These are phyloP conservation scores for Tachysurus fulvidraco DNA, from an alignment of 2,113 vertebrate genomes.

Conservation along the genomic window DNA sequence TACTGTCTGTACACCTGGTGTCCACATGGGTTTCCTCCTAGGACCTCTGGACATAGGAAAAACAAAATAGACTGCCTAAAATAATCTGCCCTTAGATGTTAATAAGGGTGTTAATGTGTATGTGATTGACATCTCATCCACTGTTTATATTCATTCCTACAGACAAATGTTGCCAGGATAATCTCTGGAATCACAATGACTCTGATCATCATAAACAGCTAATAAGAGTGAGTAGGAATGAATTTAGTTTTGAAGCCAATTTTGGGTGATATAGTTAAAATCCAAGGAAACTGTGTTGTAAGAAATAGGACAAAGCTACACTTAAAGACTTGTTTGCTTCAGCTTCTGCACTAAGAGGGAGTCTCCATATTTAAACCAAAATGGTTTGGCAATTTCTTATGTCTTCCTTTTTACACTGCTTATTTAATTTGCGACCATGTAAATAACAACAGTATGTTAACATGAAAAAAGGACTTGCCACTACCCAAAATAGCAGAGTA, in stretches of 20 bases:
- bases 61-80: neutral
- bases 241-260: too few relatives aligned
- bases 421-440: neutral
- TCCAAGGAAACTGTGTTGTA: neutral
- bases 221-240: too few relatives aligned
- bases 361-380: neutral
- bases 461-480: neutral
- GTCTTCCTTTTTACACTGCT: neutral
- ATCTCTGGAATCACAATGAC: too few relatives aligned
- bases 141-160: too few relatives aligned
- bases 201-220: too few relatives aligned
- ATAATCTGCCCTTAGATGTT: neutral
- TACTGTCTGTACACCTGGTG: too few relatives aligned
- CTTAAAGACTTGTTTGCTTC: neutral
- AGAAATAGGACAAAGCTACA: neutral
- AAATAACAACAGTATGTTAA: neutral
- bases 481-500: neutral
- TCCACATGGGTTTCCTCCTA: too few relatives aligned
- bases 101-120: neutral
- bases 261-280: neutral
- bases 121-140: neutral
- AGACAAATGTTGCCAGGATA: too few relatives aligned
- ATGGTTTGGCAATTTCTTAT: neutral
- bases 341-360: neutral
- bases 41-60: too few relatives aligned